Evolutionary conservation across 2,888 invertebrate genomes (phyloP).

Genomic region (Halocaridina rubra): DNA sequence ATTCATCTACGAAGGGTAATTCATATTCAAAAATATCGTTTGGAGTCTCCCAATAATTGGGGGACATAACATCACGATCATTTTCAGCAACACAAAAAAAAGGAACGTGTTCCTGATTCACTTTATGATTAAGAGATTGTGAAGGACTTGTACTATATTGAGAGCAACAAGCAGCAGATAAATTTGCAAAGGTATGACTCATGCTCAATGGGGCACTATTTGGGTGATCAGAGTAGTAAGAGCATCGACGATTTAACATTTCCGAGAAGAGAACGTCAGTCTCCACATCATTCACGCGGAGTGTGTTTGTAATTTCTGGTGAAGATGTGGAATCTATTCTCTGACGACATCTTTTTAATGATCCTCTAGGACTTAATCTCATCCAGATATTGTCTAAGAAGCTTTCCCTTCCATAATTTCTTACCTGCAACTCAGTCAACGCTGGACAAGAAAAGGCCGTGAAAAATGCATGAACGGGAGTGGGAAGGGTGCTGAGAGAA

Average conservation of each 20-base stretch:
- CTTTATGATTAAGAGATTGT: neutral
- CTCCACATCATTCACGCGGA: constrained; percentile 26
- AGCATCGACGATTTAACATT: constrained; percentile 13
- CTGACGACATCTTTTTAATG: neutral
- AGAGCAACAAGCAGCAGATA: too few species aligned
- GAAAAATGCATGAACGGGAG: constrained; percentile 38
- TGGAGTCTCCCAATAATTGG: neutral
- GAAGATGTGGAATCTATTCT: constrained; percentile 25
- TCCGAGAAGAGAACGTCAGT: constrained; percentile 34
- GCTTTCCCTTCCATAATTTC: neutral
- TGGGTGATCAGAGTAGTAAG: neutral
- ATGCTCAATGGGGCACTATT: constrained; percentile 17
- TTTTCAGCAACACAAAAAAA: neutral
- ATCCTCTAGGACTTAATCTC: neutral
- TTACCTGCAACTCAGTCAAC: constrained; percentile 11
- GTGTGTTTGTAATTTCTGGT: constrained; percentile 32
- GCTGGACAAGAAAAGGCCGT: constrained; percentile 48
- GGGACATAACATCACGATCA: neutral
- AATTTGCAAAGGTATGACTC: too few species aligned
- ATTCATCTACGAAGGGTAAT: constrained; percentile 29
- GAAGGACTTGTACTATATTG: too few species aligned
- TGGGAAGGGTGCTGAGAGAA: neutral
- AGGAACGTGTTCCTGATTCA: neutral
- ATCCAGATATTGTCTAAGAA: neutral
- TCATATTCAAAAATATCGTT: constrained; percentile 21